Evolutionary conservation across 2,888 invertebrate genomes (phyloP).

Genomic region (Tenthredo livida): DNA sequence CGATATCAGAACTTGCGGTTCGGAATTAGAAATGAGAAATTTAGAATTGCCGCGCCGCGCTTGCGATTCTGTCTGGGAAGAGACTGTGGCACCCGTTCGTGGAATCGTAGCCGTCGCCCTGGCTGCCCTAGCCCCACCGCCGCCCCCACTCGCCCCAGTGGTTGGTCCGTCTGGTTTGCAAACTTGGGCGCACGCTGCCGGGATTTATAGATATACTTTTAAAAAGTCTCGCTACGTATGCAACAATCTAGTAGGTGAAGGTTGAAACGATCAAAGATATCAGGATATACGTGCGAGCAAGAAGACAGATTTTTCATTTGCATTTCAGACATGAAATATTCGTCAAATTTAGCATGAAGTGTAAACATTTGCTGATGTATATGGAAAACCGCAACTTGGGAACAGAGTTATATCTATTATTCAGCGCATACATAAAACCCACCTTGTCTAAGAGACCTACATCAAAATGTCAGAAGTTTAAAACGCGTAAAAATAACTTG

Average conservation of each 20-base stretch:
- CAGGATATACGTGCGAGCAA: background rate
- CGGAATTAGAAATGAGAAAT: conserved; percentile 5
- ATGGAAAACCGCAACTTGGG: background rate
- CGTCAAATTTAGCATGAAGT: background rate
- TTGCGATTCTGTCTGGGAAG: conserved; percentile 44
- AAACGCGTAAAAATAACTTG: conserved; percentile 47
- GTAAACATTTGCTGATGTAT: background rate
- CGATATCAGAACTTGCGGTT: background rate
- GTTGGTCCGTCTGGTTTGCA: conserved; percentile 22
- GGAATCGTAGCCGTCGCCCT: conserved; percentile 34
- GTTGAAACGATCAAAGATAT: background rate
- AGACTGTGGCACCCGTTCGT: conserved; percentile 49
- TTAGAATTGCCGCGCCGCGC: conserved; percentile 45
- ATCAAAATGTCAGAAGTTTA: conserved; percentile 46
- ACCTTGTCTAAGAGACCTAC: background rate
- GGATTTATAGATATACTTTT: conserved; percentile 32
- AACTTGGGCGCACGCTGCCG: conserved; percentile 23
- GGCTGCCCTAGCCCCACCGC: conserved; percentile 33
- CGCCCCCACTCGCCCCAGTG: conserved; percentile 48
- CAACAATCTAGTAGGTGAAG: conserved; percentile 3
- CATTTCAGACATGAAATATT: background rate
- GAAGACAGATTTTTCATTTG: background rate
- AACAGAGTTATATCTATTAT: background rate
- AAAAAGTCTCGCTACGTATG: background rate
- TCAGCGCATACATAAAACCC: background rate